Conservation (phyloP, 1,140 invertebrate genomes). For the Nebria ingens region DNA sequence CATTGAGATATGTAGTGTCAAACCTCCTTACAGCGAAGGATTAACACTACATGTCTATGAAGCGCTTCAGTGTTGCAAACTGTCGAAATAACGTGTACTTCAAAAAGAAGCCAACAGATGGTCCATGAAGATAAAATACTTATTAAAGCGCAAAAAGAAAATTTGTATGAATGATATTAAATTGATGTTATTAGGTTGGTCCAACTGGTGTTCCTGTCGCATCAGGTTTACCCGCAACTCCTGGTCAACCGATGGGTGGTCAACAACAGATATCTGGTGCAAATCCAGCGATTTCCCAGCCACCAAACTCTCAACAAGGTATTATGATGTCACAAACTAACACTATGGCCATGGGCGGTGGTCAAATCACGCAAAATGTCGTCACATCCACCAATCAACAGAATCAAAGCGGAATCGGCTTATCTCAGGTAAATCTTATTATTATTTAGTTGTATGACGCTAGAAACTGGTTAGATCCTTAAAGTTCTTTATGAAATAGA, state of each 20-base stretch:
- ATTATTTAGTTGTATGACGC: not conserved
- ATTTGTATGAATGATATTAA: constrained; percentile 13
- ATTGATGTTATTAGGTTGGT: constrained; percentile 25
- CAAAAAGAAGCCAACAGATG: too few relatives aligned
- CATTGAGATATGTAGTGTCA: too few relatives aligned
- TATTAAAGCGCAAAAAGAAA: too few relatives aligned
- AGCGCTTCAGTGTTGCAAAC: too few relatives aligned
- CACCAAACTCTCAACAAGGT: constrained; percentile 38
- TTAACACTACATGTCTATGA: not conserved
- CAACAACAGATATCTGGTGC: constrained; percentile 24
- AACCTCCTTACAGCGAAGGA: not conserved
- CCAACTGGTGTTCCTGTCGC: constrained; percentile 21
- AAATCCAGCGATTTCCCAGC: constrained; percentile 38
- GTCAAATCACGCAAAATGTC: constrained; percentile 49
- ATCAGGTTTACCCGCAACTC: not conserved
- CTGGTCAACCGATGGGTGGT: not conserved
- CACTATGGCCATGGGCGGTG: constrained; percentile 49
- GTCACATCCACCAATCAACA: constrained; percentile 23
- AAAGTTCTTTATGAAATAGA: too few relatives aligned
- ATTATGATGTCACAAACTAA: constrained; percentile 50
- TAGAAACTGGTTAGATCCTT: not conserved
- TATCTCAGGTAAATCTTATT: too few relatives aligned
- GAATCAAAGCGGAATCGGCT: not conserved
- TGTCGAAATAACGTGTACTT: too few relatives aligned
- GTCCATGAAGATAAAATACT: too few relatives aligned